These are phyloP conservation scores for Centropyge bicolor DNA, from an alignment of 2,797 vertebrate species.

Conservation along the genomic window DNA sequence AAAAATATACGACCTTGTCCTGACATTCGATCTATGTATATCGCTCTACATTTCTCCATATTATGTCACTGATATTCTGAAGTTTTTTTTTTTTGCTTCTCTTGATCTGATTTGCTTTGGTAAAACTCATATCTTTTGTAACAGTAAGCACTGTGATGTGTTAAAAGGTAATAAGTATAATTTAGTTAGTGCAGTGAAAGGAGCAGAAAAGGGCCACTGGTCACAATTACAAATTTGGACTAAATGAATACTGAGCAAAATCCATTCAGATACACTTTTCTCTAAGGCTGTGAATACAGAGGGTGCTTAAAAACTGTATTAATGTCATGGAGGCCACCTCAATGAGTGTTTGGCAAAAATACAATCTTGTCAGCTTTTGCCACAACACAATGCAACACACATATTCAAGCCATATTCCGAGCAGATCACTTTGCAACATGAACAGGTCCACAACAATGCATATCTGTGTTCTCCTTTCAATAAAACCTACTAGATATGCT, in stretches of 20 bases:
- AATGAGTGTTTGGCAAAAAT: not conserved
- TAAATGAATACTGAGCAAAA: not conserved
- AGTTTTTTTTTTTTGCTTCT: not conserved
- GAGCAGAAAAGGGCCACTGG: not conserved
- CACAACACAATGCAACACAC: not conserved
- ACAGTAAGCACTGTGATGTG: not conserved
- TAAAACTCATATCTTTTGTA: not conserved
- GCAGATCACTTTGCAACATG: too few relatives aligned
- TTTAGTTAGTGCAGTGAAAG: not conserved
- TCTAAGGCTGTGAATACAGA: not conserved
- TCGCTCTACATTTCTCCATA: not conserved
- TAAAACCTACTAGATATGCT: not conserved
- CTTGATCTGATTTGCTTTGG: constrained; percentile 5
- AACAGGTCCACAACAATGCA: not conserved
- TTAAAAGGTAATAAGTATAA: constrained; percentile 1
- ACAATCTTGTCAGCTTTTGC: not conserved
- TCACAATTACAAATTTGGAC: not conserved
- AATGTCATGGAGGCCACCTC: not conserved
- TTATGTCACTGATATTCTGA: not conserved
- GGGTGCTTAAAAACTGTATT: not conserved
- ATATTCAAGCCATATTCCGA: not conserved
- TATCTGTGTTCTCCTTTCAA: not conserved
- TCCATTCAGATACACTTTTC: not conserved
- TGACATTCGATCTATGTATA: not conserved
- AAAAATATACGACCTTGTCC: not conserved